phyloP scores from a whole-genome alignment of 2,113 vertebrate genomes.

The Salvelinus namaycush region DNA sequence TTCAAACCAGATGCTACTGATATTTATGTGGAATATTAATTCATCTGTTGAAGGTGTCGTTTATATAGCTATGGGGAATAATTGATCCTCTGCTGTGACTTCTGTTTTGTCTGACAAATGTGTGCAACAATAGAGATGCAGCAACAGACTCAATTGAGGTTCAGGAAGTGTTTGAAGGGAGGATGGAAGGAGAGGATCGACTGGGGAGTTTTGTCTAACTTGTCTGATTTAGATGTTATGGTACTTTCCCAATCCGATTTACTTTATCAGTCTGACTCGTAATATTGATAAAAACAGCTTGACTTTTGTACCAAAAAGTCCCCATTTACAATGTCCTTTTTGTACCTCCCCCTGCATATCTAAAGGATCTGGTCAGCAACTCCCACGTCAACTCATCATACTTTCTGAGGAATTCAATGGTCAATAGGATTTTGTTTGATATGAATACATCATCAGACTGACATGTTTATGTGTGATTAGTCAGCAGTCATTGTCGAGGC shows the following conservation, averaged over 20 bases:
- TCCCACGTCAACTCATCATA: background rate
- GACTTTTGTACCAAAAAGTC: background rate
- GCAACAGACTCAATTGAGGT: slow-evolving; percentile 16
- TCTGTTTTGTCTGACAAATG: slow-evolving; percentile 29
- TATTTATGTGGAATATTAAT: slow-evolving; percentile 42
- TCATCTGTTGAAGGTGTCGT: slow-evolving; percentile 38
- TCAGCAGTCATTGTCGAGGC: background rate
- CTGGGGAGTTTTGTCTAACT: no score
- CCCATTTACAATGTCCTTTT: background rate
- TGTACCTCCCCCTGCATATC: background rate
- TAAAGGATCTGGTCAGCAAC: background rate
- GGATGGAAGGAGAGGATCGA: background rate
- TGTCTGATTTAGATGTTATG: background rate
- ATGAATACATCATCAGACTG: background rate
- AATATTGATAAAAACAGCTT: background rate
- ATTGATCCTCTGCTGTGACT: background rate
- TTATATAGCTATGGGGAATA: slow-evolving; percentile 27
- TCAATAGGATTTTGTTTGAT: background rate
- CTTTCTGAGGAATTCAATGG: background rate
- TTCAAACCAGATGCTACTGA: slow-evolving; percentile 39
- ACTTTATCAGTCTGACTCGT: background rate
- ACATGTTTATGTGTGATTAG: background rate
- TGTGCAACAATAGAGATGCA: slow-evolving; percentile 3
- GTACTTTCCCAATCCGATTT: no score
- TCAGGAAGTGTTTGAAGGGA: background rate